A percentile compares a stretch with the other conserved stretches of the same genome.
These are phyloP conservation scores for Trachymyrmex septentrionalis DNA, from an alignment of 1,140 invertebrate genomes.

Conservation along the genomic window DNA sequence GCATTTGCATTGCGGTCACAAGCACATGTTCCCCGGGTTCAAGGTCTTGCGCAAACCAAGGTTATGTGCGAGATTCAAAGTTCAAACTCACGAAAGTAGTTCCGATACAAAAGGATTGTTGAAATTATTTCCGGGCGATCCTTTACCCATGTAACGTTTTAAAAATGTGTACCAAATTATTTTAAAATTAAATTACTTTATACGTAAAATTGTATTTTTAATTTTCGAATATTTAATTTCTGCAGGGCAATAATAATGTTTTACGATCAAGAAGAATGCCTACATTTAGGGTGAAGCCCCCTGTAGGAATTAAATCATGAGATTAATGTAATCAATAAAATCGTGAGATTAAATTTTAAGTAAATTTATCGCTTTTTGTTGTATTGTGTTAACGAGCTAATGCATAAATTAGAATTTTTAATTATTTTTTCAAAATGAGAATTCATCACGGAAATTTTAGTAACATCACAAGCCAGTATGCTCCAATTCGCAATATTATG, in stretches of 20 bases:
- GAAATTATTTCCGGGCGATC: constrained; percentile 52
- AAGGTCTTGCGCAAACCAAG: constrained; percentile 67
- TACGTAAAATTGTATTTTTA: constrained; percentile 4
- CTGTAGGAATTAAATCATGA: constrained; percentile 29
- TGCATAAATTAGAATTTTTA: constrained; percentile 56
- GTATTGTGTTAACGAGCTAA: constrained; percentile 5
- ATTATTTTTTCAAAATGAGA: constrained; percentile 34
- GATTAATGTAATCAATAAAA: constrained; percentile 26
- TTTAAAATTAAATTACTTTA: constrained; percentile 2
- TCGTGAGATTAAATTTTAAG: constrained; percentile 21
- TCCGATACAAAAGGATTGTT: constrained; percentile 46
- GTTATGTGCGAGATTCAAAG: constrained; percentile 55
- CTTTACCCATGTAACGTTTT: neutral
- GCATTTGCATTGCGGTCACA: constrained; percentile 53
- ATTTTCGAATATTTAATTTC: constrained; percentile 18
- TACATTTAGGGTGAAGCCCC: neutral
- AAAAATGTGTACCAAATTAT: neutral
- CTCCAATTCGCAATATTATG: constrained; percentile 58
- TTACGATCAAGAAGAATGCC: neutral
- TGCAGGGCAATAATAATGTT: neutral
- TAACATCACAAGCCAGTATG: constrained; percentile 35
- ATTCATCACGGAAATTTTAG: constrained; percentile 58
- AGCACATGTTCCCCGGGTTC: constrained; percentile 57
- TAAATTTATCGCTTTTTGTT: constrained; percentile 16
- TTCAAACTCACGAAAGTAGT: constrained; percentile 47